Percentiles rank a stretch among this genome's conserved stretches.
Evolutionary conservation across 2,113 vertebrate species (phyloP).

Genomic region (Callopanchax toddi): DNA sequence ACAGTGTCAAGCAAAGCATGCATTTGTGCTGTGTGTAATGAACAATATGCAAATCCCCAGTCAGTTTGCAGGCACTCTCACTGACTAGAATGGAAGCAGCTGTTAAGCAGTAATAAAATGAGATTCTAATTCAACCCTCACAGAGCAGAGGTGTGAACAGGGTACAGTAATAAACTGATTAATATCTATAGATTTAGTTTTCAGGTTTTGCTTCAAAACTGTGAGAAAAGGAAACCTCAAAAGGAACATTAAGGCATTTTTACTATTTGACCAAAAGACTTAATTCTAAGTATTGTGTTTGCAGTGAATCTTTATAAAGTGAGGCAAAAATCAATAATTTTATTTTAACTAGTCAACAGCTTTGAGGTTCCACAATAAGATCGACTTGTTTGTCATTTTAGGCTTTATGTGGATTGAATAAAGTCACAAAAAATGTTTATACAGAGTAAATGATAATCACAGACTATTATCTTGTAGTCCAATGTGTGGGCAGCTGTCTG

Average conservation of each 20-base stretch:
- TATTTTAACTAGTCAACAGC: too few relatives aligned
- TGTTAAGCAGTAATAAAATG: slow-evolving; percentile 49
- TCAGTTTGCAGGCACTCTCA: slow-evolving; percentile 34
- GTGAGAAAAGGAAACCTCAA: not conserved
- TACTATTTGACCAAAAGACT: not conserved
- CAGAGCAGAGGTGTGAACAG: slow-evolving; percentile 3
- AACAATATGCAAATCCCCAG: slow-evolving; percentile 56
- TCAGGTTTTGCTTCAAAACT: not conserved
- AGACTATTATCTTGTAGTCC: slow-evolving; percentile 8
- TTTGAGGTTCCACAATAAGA: not conserved
- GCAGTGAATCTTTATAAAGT: not conserved
- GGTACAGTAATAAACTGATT: slow-evolving; percentile 4
- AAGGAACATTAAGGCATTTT: not conserved
- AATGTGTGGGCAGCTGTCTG: slow-evolving; percentile 35
- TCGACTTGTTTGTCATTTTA: not conserved
- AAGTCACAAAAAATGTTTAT: not conserved
- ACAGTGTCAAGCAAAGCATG: slow-evolving; percentile 44
- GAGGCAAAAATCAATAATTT: not conserved
- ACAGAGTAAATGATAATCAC: not conserved
- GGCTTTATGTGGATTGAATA: slow-evolving; percentile 4
- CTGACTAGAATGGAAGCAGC: slow-evolving; percentile 42
- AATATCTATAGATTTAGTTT: not conserved
- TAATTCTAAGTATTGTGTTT: not conserved
- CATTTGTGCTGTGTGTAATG: slow-evolving; percentile 46
- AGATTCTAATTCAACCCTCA: slow-evolving; percentile 4